Base-by-base conservation (phyloP, 2,797 vertebrate species). In the Cuniculus paca region DNA sequence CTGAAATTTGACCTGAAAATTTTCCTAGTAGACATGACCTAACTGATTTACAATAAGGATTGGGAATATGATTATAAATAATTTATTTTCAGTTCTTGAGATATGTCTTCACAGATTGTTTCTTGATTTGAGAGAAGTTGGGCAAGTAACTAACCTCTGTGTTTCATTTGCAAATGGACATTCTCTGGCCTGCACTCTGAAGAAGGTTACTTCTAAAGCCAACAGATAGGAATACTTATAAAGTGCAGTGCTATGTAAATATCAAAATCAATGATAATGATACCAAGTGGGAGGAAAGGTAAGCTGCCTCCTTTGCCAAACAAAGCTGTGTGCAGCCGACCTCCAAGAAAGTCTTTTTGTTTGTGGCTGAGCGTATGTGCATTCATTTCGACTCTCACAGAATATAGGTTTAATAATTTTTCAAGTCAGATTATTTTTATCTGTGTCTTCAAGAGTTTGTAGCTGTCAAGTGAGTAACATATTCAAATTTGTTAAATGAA, bases 311-410 rank as follows among this genome's bases (percentile, higher is more conserved):
- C 68, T 82, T 78, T 88, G 61, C 84, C 42, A 87, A 39, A 61
- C 56, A 68, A 70, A 52, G 42, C 39, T 72, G 20, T 34, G 19
- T 68, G 50, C 5, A 72, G 26, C 77, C 90, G 95, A 97, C 96
- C 91, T 96, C 72, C 26, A 74, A 63, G 93, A 94, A 97, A 97
- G 77, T 93, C 34, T 42, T 68, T 96, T 95, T 93, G 54, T 92
- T 88, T 92, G 54, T 80, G 93, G 11, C 54, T 92, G 74, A 81
- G 75, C 87, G 79, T 84, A 48, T 14, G 11, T 61, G 45, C 26
- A 31, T 83, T 42, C 31, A 63, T 93, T 86, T 65, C 61, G 93
- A 77, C 16, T 85, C 31, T 70, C 39, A 61, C 9, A 80, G 80
- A 80, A 72, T 60, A 75, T 24, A 93, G 81, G 86, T 54, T 72